Base-by-base conservation (phyloP, 2,113 vertebrate genomes). In the Pangasianodon hypophthalmus region DNA sequence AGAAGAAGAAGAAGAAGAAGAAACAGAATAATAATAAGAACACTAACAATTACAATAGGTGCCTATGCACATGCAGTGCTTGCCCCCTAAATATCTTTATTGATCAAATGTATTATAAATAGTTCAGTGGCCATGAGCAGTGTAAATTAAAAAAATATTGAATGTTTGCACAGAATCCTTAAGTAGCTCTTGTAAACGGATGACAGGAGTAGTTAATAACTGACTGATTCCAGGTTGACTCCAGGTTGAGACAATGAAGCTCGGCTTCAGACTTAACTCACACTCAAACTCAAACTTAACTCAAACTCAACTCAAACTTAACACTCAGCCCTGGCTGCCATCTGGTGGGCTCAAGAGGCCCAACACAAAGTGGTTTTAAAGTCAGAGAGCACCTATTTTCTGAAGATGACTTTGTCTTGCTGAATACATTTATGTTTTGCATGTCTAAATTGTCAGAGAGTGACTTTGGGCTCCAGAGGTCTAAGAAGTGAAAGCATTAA, bases 401-500 rank as follows among this genome's bases (percentile, higher is more conserved):
- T 56, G 52, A 60, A 44, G 82, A 11, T 62, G 21, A 84, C 82
- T 84, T 62, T 60, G 54, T 84, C n/a, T 32, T 56, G 52, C 32
- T 60, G 19, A 84, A 60, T 62, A 13, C 32, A 41, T 24, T 4
- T 41, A 26, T 44, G 54, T 84, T 84, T 62, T 62, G 37, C 37
- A 62, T 84, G 18, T 41, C 37, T 58, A 58, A 50, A 50, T 50
- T 48, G 46, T 80, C 26, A 80, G 26, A 81, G 14, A 52, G 29
- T 14, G 52, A 41, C 32, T 56, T 84, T 37, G 19, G 14, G 18
- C 54, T 60, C 52, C 54, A 52, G 48, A 52, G 48, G 48, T n/a
- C 52, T 14, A 81, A 81, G 48, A 91, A 60, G 13, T 79, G 48
- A 87, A 87, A 73, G 85, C 80, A 88, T 58, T 62, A 81, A 37